Percentiles rank a stretch among this genome's conserved stretches.
Conservation (phyloP, 2,113 vertebrate genomes). For the Muntiacus muntjak region DNA sequence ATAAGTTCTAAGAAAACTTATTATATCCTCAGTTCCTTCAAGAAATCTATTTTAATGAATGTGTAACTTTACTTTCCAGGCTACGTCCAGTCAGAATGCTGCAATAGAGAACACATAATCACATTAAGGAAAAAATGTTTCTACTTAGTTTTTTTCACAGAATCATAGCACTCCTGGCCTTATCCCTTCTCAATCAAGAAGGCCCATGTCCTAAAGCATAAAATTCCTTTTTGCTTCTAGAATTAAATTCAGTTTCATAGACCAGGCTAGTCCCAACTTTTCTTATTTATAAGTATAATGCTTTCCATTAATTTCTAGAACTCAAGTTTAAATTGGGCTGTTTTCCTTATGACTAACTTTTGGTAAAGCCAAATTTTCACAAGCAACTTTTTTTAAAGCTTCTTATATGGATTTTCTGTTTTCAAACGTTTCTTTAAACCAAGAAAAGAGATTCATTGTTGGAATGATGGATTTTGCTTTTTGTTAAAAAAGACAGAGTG, state of each 20-base stretch:
- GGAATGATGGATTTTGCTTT: slow-evolving; percentile 78
- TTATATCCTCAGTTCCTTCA: background rate
- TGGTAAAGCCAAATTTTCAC: slow-evolving; percentile 44
- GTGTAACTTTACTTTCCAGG: background rate
- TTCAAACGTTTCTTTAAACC: slow-evolving; percentile 65
- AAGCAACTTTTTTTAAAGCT: slow-evolving; percentile 16
- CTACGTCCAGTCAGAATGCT: background rate
- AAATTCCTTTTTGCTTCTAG: background rate
- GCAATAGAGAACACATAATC: background rate
- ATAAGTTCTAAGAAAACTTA: slow-evolving; percentile 2
- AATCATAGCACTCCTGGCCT: background rate
- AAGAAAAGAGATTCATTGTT: slow-evolving; percentile 70
- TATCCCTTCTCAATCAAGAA: background rate
- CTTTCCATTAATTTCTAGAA: slow-evolving; percentile 56
- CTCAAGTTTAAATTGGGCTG: slow-evolving; percentile 29
- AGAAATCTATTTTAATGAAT: background rate
- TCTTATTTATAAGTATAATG: slow-evolving; percentile 35
- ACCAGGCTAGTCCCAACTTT: background rate
- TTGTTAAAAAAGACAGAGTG: slow-evolving; percentile 76
- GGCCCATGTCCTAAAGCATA: background rate
- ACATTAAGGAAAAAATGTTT: background rate
- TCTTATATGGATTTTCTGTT: slow-evolving; percentile 60
- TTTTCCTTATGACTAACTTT: slow-evolving; percentile 68
- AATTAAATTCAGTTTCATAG: slow-evolving; percentile 28
- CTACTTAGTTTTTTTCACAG: slow-evolving; percentile 2